Evolutionary conservation across 2,888 invertebrate species (phyloP).

Genomic region (Chorisops tibialis): DNA sequence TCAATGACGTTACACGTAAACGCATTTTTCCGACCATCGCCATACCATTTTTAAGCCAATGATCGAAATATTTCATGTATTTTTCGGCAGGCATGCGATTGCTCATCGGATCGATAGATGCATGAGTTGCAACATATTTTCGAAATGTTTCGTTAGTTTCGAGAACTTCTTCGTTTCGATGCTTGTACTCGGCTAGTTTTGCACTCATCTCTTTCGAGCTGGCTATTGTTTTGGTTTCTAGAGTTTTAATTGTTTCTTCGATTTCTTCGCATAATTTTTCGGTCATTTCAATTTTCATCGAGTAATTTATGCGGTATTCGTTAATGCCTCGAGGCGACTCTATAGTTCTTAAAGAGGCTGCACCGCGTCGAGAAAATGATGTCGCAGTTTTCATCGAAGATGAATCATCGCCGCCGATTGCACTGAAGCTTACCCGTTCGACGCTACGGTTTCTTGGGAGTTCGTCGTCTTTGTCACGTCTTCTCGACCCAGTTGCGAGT

Average conservation of each 20-base stretch:
- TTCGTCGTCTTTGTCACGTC: neutral
- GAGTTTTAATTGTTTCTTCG: constrained; percentile 39
- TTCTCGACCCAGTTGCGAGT: neutral
- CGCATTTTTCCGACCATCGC: constrained; percentile 55
- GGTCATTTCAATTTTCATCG: constrained; percentile 45
- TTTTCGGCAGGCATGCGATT: constrained; percentile 55
- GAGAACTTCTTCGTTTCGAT: constrained; percentile 52
- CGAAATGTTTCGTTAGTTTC: constrained; percentile 54
- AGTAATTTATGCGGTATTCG: constrained; percentile 44
- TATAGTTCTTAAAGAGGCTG: constrained; percentile 18
- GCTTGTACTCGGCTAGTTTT: constrained; percentile 54
- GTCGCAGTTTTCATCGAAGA: constrained; percentile 11
- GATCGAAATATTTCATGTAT: constrained; percentile 54
- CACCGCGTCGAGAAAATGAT: constrained; percentile 34
- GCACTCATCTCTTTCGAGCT: constrained; percentile 48
- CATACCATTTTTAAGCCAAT: constrained; percentile 56
- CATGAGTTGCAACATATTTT: constrained; percentile 46
- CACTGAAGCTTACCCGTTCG: constrained; percentile 2
- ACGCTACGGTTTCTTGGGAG: neutral
- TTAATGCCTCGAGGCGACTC: constrained; percentile 18
- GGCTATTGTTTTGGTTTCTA: constrained; percentile 40
- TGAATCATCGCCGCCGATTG: neutral
- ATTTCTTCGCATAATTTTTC: constrained; percentile 44
- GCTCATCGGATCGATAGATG: constrained; percentile 50
- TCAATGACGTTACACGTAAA: constrained; percentile 54